phyloP scores from a whole-genome alignment of 2,888 invertebrate genomes.

The Harmothoe impar region DNA sequence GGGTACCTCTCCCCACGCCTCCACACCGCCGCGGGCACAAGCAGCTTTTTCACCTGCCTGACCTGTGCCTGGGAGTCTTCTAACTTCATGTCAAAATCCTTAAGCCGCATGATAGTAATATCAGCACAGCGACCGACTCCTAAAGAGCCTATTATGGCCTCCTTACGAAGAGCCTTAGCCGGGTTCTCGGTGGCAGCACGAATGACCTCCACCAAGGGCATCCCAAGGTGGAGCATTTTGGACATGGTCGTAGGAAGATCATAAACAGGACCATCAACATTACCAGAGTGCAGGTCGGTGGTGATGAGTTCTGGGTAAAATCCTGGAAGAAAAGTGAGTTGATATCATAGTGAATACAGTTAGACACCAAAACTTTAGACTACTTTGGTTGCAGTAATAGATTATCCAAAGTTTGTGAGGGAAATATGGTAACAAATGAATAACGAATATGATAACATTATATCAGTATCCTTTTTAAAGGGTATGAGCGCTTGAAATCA shows the following conservation, averaged over 20 bases:
- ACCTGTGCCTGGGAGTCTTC: constrained; percentile 76
- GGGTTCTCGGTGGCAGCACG: constrained; percentile 75
- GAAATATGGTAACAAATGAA: no score
- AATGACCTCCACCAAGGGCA: constrained; percentile 77
- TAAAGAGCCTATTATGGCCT: constrained; percentile 71
- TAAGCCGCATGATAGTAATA: constrained; percentile 75
- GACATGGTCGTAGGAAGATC: constrained; percentile 78
- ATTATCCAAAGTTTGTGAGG: no score
- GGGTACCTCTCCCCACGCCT: constrained; percentile 71
- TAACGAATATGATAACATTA: no score
- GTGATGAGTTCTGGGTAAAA: constrained; percentile 79
- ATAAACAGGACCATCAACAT: constrained; percentile 76
- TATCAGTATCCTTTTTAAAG: no score
- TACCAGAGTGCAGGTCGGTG: constrained; percentile 76
- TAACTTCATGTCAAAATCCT: constrained; percentile 72
- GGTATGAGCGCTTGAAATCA: no score
- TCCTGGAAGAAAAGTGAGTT: constrained; percentile 58
- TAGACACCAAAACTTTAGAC: no score
- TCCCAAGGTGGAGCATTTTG: constrained; percentile 77
- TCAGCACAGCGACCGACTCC: constrained; percentile 75
- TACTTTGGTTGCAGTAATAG: no score
- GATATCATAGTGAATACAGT: constrained; percentile 46
- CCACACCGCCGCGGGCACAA: constrained; percentile 77
- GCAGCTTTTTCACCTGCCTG: constrained; percentile 70
- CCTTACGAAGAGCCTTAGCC: constrained; percentile 73